Evolutionary conservation across 2,888 invertebrate genomes (phyloP), one percentile per base, ranked within the genome.

Genomic region (Spatulosminthurus flaviceps): DNA sequence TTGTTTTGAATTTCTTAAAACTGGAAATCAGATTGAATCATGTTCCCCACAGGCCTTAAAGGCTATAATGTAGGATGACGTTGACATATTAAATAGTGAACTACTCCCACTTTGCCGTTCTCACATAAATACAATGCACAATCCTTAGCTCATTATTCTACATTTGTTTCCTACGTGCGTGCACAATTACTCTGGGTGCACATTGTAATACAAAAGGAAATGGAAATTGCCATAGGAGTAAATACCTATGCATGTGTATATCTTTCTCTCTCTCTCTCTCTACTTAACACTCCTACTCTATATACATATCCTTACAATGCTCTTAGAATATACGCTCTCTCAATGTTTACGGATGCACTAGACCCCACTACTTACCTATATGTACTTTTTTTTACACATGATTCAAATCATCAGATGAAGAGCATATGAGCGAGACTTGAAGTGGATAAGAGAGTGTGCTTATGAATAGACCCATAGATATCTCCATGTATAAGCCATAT

Each of bases 141-240:
- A 51, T 51, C 51, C 51, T 51, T 51, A 5, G 7, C 16, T 51
- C 51, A 13, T 64, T 64, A 64, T 11, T 64, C 64, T 26, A 64
- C 64, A 64, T 64, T 64, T 64, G 64, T 24, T 64, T 64, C 64
- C 64, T 64, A 21, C 13, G 64, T 26, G 64, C 26, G 64, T 24
- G 64, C 26, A 22, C 22, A 64, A 64, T 64, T 26, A 64, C 24
- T 64, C 7, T 26, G 64, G 26, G 64, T 64, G 64, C 26, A 64
- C 64, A 21, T 51, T 51, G 64, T 64, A 64, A 24, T n/a, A n/a
- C 19, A 64, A 64, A 64, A 64, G 64, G 64, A 64, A 64, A 64
- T 26, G 64, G 64, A 64, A 64, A 26, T 64, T 64, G 64, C n/a
- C 24, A 22, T 9, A 64, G 22, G 9, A 64, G 26, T 61, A 61